Evolutionary conservation across 2,888 invertebrate species (phyloP).

Genomic region (Bembecia ichneumoniformis): DNA sequence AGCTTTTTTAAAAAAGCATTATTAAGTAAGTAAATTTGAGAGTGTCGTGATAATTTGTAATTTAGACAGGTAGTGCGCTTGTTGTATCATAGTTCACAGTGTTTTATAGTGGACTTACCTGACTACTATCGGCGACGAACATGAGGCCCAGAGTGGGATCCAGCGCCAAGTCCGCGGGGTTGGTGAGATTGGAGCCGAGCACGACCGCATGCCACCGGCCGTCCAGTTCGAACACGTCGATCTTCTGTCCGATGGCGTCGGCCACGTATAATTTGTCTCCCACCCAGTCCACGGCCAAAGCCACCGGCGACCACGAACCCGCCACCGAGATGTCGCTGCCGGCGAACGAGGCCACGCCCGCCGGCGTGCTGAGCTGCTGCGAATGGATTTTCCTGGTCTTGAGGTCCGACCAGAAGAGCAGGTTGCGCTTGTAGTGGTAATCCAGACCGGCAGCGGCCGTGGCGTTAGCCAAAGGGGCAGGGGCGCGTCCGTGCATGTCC

Average conservation of each 20-base stretch:
- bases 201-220: constrained; percentile 92
- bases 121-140: constrained; percentile 89
- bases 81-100: neutral
- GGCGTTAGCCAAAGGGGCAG: constrained; percentile 80
- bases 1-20: neutral
- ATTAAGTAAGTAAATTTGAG: too few relatives aligned
- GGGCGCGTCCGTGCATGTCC: constrained; percentile 76
- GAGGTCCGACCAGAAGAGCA: constrained; percentile 91
- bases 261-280: constrained; percentile 96
- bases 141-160: constrained; percentile 92
- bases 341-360: constrained; percentile 51
- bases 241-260: constrained; percentile 90
- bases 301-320: constrained; percentile 91
- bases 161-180: constrained; percentile 91
- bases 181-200: constrained; percentile 90
- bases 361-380: constrained; percentile 61
- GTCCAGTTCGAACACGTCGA: constrained; percentile 93
- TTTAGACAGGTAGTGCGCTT: too few relatives aligned
- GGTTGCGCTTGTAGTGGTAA: constrained; percentile 82
- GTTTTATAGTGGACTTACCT: constrained; percentile 52
- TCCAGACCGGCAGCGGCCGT: constrained; percentile 90
- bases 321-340: constrained; percentile 81
- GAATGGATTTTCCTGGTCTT: constrained; percentile 86
- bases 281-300: constrained; percentile 96
- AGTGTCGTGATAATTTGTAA: too few relatives aligned